A percentile compares a stretch with the other conserved stretches of the same genome.
These are phyloP conservation scores for Oreochromis spilurus DNA, from an alignment of 2,113 vertebrate species.

Conservation along the genomic window DNA sequence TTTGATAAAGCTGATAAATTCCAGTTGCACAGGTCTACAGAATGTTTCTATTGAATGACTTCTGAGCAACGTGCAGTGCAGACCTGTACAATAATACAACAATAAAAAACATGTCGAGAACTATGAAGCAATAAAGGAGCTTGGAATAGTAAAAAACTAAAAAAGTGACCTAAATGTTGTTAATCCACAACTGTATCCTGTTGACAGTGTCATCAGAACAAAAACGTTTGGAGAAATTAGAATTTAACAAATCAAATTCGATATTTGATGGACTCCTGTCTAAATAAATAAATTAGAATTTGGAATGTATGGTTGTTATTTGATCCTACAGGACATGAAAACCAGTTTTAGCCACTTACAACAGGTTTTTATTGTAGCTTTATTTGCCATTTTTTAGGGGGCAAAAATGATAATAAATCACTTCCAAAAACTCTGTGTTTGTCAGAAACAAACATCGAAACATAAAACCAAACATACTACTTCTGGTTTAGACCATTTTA, in stretches of 20 bases:
- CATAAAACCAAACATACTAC: background rate
- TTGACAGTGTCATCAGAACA: background rate
- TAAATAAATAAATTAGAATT: background rate
- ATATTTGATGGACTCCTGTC: background rate
- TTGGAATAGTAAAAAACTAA: background rate
- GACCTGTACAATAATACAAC: background rate
- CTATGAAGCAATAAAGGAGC: background rate
- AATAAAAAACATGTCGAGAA: background rate
- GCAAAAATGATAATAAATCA: fast-evolving
- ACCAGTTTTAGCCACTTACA: background rate
- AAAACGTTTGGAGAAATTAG: background rate
- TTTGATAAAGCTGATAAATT: background rate
- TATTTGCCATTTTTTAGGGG: background rate
- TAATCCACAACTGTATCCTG: background rate
- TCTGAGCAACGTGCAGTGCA: fast-evolving
- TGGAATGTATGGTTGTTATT: background rate
- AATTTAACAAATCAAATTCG: background rate
- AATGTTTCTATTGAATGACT: background rate
- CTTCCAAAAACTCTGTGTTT: background rate
- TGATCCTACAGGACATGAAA: background rate
- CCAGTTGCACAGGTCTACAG: background rate
- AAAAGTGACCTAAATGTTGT: background rate
- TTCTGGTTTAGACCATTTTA: background rate
- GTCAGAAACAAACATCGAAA: background rate
- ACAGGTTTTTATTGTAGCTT: background rate